Base-by-base conservation (phyloP, 1,140 invertebrate genomes). In the Solen grandis region DNA sequence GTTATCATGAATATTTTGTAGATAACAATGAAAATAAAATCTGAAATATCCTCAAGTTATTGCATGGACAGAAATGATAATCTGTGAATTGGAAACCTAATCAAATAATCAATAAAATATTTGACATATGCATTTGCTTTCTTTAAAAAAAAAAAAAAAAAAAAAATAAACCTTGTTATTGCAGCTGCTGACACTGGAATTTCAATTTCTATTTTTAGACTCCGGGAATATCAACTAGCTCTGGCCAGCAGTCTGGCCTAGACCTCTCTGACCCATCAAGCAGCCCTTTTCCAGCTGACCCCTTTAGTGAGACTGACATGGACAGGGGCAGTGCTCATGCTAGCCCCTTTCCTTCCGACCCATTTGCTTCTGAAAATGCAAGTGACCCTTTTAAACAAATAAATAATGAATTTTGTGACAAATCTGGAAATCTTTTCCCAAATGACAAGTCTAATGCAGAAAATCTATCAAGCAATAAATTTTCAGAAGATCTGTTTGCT, bases 261-360 rank as follows among this genome's bases (percentile, higher is more conserved):
- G 46, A 50, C 29, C 19, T 46, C 19, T 27, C 22, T 46, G 63
- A 68, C 33, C 63, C 36, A 3, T 46, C 52, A 50, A 74, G 46
- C 5, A 50, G 33, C 35, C 69, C 41, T 2, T 79, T 65, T 72
- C 46, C 54, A 54, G 59, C 35, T 25, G 70, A 74, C 22, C 35
- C 46, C 3, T 81, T 75, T 59, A 36, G 72, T 38, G 59, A 38
- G 25, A 25, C 33, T 22, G n/a, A n/a, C n/a, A n/a, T n/a, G n/a
- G n/a, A n/a, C n/a, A n/a, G n/a, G n/a, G 68, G 31, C 29, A 70
- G 29, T 57, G 13, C 4, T 70, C 50, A 36, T 35, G 54, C n/a
- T 55, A 55, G n/a, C 19, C 5, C 54, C n/a, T 55, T 55, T 55
- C 5, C 54, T 8, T 8, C 5, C 4, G 54, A 55, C 54, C 54